Evolutionary conservation across 2,888 invertebrate genomes (phyloP), one percentile per base, ranked within the genome.

Genomic region (Acleris sparsana): DNA sequence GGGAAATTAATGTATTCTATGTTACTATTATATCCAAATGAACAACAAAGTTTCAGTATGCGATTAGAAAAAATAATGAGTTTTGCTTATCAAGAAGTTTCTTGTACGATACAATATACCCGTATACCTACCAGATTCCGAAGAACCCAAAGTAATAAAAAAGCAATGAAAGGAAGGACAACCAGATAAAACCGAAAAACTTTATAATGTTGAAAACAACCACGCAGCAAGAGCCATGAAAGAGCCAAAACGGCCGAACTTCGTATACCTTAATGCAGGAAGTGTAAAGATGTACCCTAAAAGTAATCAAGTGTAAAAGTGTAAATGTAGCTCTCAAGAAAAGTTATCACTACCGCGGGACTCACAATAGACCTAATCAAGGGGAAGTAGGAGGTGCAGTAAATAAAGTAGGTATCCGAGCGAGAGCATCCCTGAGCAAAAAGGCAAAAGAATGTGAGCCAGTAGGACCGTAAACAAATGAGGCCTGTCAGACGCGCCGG

Each of bases 331-430:
- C 44, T 48, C 49, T 59, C 49, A 49, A 55, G 60, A 49, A 46
- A 63, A 65, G 55, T 55, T 65, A 65, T 65, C 51, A 65, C 65
- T 46, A 61, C 65, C 60, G 46, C 55, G 65, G 65, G 64, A 65
- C 60, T 49, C 65, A 61, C 60, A 65, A 65, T 65, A 56, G 60
- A 61, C 55, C 60, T 61, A 65, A 65, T 65, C 65, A 65, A 65
- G 60, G 55, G 44, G 51, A 52, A 65, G 55, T 51, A 60, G 60
- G 49, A 49, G 64, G 48, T 48, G 59, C 65, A 65, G 60, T 65
- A 65, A 65, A 65, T 65, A 65, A 65, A 55, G 39, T 39, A 39
- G 39, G 65, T 65, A 65, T 65, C 55, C 51, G 55, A 60, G 20
- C 43, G 53, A 65, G 60, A 55, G 55, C 60, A 65, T 65, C 65